Evolutionary conservation across 2,888 invertebrate species (phyloP), one percentile per base, ranked within the genome.

Genomic region (Willowsia nigromaculata): DNA sequence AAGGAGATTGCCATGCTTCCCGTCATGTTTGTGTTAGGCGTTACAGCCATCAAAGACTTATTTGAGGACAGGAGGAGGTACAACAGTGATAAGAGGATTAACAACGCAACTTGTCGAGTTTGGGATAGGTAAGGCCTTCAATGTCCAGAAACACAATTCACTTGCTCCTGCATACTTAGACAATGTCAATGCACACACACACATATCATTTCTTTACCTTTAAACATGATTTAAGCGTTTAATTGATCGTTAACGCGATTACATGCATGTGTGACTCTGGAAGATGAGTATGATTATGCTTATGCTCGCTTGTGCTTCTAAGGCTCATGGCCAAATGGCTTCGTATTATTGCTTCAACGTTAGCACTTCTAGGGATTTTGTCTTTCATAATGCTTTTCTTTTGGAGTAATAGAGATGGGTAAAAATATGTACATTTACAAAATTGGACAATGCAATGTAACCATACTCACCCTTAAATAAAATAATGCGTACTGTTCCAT

Each of bases 1-100:
- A 98, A 98, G 94, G 98, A 98, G 94, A 96, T 99, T 93, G 98
- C 98, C 18, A 98, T 98, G 97, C 95, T 98, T 93, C 98, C 99
- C 1, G 98, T 99, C 92, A 94, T 98, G 93, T 98, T 99, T 95
- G 98, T 99, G 93, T 95, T 99, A 53, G 97, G 97, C 91, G 98
- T 99, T 80, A 99, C 99, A 0, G 98, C 98, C 47, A 95, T 98
- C 85, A 99, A 99, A 94, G 99, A 99, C 95, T 95, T 98, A 93
- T 98, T 98, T 94, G 99, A 99, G 94, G 99, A 99, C 94, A 95
- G 98, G 84, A 95, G 99, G 90, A 95, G 99, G 93, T 96, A 97
- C 93, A 96, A 96, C 62, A 98, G 98, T 85, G 99, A 99, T 94
- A 97, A 97, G 93, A 95, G 98, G 93, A 98, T 99, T 93, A 99